Evolutionary conservation across 1,140 invertebrate species (phyloP).

Genomic region (Drosophila pallidifrons): DNA sequence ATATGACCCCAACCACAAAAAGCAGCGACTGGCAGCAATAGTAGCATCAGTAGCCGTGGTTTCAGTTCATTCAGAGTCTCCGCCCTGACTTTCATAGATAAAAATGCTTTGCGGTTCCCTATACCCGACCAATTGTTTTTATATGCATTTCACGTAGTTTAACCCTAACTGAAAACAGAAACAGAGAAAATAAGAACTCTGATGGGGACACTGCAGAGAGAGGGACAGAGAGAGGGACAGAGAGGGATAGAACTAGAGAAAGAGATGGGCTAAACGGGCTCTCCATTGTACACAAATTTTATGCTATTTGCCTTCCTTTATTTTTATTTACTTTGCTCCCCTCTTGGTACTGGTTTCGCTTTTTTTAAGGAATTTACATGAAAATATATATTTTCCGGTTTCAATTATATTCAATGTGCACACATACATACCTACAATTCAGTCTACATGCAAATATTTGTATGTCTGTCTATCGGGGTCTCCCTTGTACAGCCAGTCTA

Average conservation of each 20-base stretch:
- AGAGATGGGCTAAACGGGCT: conserved; percentile 10
- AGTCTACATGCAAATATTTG: conserved; percentile 1
- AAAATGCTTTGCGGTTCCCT: conserved; percentile 67
- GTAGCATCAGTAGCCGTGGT: conserved; percentile 27
- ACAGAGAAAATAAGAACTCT: conserved; percentile 27
- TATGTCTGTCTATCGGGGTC: conserved; percentile 30
- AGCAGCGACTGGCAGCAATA: conserved; percentile 1
- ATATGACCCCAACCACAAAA: conserved; percentile 45
- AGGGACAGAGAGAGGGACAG: not conserved
- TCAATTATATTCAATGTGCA: conserved; percentile 74
- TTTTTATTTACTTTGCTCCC: conserved; percentile 23
- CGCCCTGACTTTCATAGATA: conserved; percentile 66
- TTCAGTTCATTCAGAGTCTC: conserved; percentile 28
- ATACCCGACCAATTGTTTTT: conserved; percentile 70
- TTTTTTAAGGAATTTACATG: conserved; percentile 77
- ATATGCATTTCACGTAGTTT: conserved; percentile 77
- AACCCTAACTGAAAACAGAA: conserved; percentile 57
- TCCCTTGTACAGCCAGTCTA: conserved; percentile 42
- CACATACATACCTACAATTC: not conserved
- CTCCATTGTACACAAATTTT: conserved; percentile 50
- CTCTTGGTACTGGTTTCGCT: conserved; percentile 47
- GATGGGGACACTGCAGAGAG: conserved; percentile 22
- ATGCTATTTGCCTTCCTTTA: conserved; percentile 47
- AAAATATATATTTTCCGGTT: conserved; percentile 84
- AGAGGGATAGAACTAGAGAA: too few species aligned